Base-by-base conservation (phyloP, 2,797 vertebrate species). In the Sebastes kiyomatsui region DNA sequence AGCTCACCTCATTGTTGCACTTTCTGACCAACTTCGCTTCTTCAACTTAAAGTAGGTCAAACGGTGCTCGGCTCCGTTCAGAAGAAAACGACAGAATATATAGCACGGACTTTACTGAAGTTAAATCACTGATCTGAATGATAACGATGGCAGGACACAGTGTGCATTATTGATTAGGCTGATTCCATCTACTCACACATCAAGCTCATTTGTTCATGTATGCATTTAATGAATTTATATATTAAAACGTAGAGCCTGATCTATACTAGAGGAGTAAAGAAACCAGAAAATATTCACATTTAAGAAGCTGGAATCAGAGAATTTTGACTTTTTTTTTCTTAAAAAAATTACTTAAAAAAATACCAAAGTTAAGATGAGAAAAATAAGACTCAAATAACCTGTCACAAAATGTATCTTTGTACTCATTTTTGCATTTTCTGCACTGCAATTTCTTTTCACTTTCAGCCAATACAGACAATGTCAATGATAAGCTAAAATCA, bases 21-120 rank as follows among this genome's bases (percentile, higher is more conserved):
- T 85, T 72, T 83, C 65, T 68, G 74, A 85, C 64, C 71, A 81
- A 84, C 56, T 88, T 84, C 42, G 56, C 83, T 82, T 64, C 62
- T 81, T 69, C 55, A 66, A 18, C 75, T 77, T 67, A 77, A 89
- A 93, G 82, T 90, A 86, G 89, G 88, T 88, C 85, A 87, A 20
- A 71, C 2, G 4, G 10, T 59, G 49, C 56, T 67, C 12, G 2
- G 62, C 72, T 81, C 8, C 20, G 1, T 18, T 0, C n/a, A 20
- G 5, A 55, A 7, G n/a, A 54, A 62, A 62, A 55, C 13, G 58
- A 62, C 35, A 22, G 61, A 35, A 10, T 28, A 28, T 46, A 18
- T 6, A 13, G 14, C 33, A 5, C 42, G 6, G 59, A 61, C 59
- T 46, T 72, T 6, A 32, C 20, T 25, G 14, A 52, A 27, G 52